These are phyloP conservation scores for Takifugu ocellatus DNA, from an alignment of 2,797 vertebrate species.

Conservation along the genomic window DNA sequence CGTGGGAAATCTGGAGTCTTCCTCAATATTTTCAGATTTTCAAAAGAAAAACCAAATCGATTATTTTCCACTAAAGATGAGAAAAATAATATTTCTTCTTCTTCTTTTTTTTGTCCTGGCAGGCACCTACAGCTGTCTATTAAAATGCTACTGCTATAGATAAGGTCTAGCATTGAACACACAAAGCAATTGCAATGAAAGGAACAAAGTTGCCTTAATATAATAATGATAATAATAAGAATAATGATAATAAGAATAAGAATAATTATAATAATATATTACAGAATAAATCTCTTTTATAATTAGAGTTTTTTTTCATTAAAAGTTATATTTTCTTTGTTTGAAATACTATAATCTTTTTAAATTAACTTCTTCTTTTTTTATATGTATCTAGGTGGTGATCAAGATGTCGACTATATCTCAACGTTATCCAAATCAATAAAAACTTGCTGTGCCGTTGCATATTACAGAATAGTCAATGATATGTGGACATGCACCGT, in stretches of 20 bases:
- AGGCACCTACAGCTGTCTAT: conserved; percentile 99
- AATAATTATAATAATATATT: conserved; percentile 93
- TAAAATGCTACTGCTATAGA: conserved; percentile 99
- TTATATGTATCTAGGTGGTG: conserved; percentile 82
- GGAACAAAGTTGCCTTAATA: conserved; percentile 96
- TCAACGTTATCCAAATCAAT: conserved; percentile 98
- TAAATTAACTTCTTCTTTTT: conserved; percentile 67
- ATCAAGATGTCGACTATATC: conserved; percentile 99
- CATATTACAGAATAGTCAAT: conserved; percentile 99
- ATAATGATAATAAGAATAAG: conserved; percentile 82
- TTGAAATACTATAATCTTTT: conserved; percentile 91
- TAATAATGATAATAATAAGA: conserved; percentile 81
- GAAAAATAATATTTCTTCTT: conserved; percentile 86
- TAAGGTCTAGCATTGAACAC: conserved; percentile 99
- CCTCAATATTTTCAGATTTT: conserved; percentile 68
- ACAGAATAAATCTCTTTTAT: conserved; percentile 98
- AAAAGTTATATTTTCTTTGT: conserved; percentile 97
- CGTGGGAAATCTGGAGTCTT: conserved; percentile 73
- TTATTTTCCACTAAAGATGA: conserved; percentile 89
- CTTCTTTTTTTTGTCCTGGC: conserved; percentile 78
- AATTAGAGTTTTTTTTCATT: conserved; percentile 88
- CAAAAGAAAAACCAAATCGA: conserved; percentile 59
- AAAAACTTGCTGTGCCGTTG: conserved; percentile 99
- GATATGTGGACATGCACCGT: conserved; percentile 99
- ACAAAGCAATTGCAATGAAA: conserved; percentile 99